These are phyloP conservation scores for Physeter macrocephalus DNA, from an alignment of 2,113 vertebrate genomes.

Conservation along the genomic window DNA sequence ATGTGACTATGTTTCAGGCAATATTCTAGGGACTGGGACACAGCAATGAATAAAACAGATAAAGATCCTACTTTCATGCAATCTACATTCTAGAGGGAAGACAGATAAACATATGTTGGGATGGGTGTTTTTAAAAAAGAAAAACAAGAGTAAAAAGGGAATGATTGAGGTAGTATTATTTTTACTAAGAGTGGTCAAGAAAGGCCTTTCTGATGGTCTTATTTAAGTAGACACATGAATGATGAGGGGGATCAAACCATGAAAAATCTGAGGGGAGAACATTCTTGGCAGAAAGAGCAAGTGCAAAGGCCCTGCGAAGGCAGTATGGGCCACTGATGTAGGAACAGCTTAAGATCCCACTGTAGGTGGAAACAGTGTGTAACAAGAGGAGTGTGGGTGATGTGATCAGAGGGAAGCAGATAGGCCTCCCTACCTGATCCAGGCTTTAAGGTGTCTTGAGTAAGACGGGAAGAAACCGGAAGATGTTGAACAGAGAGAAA, in stretches of 20 bases:
- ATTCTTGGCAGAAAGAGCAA: not conserved
- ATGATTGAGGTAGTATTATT: not conserved
- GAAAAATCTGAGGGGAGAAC: not conserved
- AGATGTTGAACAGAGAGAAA: constrained; percentile 9
- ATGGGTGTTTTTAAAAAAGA: not conserved
- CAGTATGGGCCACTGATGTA: not conserved
- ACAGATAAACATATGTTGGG: not conserved
- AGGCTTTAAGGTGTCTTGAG: not conserved
- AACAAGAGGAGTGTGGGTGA: not conserved
- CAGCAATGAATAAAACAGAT: not conserved
- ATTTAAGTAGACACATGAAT: not conserved
- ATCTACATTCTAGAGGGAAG: not conserved
- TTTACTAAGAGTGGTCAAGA: not conserved
- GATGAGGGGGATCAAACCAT: not conserved
- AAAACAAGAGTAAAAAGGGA: not conserved
- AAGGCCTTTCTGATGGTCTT: not conserved
- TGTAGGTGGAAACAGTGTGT: not conserved
- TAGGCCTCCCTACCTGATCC: not conserved
- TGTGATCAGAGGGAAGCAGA: not conserved
- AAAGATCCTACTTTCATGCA: not conserved
- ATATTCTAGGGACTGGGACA: not conserved
- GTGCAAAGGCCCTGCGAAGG: not conserved
- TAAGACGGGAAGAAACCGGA: not conserved
- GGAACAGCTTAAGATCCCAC: not conserved
- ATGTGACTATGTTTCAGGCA: not conserved